Conservation (phyloP, 2,888 invertebrate genomes). For the Siphlonurus alternatus region DNA sequence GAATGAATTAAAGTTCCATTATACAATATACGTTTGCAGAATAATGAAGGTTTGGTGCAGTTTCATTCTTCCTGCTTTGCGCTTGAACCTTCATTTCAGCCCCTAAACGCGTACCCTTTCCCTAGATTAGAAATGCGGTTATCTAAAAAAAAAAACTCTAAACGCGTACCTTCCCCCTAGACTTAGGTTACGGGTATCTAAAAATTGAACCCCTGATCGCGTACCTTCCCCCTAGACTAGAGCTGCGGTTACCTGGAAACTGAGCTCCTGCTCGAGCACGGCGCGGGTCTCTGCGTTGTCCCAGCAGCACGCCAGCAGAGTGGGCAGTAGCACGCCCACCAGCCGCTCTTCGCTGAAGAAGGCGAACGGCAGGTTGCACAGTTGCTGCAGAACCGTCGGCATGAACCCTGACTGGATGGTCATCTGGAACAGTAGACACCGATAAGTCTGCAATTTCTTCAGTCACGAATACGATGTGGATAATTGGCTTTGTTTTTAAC, state of each 20-base stretch:
- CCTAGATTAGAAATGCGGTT: no score
- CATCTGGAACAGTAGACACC: constrained; percentile 37
- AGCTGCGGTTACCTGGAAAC: constrained; percentile 33
- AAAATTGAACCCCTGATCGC: background rate
- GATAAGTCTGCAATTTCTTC: no score
- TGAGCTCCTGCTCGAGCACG: constrained; percentile 55
- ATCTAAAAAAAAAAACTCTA: background rate
- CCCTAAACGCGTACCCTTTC: no score
- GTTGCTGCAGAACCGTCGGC: constrained; percentile 65
- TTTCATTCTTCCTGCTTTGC: no score
- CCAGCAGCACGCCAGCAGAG: constrained; percentile 52
- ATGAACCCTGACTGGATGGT: constrained; percentile 55
- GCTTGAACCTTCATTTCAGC: no score
- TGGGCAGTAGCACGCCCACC: constrained; percentile 57
- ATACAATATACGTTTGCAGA: no score
- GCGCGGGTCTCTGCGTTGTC: constrained; percentile 50
- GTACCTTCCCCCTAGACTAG: no score
- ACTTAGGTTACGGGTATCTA: background rate
- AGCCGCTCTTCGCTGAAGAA: constrained; percentile 64
- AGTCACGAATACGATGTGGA: no score
- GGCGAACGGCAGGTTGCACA: constrained; percentile 68
- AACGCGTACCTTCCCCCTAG: background rate
- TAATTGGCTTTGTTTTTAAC: no score
- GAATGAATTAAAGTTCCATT: no score
- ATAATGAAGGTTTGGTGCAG: no score